Percentiles rank a stretch among this genome's conserved stretches.
These are phyloP conservation scores for Pseudorhombus dupliciocellatus DNA, from an alignment of 2,113 vertebrate species.

Conservation along the genomic window DNA sequence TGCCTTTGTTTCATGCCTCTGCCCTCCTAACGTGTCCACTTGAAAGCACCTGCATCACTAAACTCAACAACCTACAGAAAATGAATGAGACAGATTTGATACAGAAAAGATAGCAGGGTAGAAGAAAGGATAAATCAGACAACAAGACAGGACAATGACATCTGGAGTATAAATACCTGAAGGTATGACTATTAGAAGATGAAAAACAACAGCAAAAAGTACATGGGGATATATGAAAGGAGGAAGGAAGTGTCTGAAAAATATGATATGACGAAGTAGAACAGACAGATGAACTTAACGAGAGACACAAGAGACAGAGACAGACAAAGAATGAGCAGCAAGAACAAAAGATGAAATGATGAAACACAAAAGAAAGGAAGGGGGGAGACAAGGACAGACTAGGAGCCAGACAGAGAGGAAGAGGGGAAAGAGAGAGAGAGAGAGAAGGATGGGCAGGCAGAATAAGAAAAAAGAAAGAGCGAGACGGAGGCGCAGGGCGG, in stretches of 20 bases:
- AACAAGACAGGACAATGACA: conserved; percentile 37
- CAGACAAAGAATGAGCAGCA: conserved; percentile 45
- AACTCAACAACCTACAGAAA: conserved; percentile 61
- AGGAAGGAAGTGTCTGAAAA: conserved; percentile 28
- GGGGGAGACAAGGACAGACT: conserved; percentile 38
- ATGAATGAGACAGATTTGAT: conserved; percentile 8
- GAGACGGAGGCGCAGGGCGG: conserved; percentile 40
- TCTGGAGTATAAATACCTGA: conserved; percentile 44
- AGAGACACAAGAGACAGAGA: conserved; percentile 53
- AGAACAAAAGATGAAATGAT: conserved; percentile 63
- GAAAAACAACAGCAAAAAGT: conserved; percentile 28
- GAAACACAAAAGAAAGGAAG: conserved; percentile 32
- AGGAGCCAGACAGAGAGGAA: conserved; percentile 36
- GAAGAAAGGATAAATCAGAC: conserved; percentile 35
- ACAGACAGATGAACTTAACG: conserved; percentile 60
- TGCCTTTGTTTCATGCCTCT: conserved; percentile 45
- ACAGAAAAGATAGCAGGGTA: conserved; percentile 4
- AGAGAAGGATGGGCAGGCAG: conserved; percentile 19
- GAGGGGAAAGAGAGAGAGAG: conserved; percentile 27
- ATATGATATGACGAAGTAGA: conserved; percentile 47
- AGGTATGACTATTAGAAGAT: conserved; percentile 43
- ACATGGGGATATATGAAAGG: conserved; percentile 40
- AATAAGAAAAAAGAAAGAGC: conserved; percentile 47
- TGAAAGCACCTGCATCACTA: conserved; percentile 60
- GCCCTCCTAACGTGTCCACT: conserved; percentile 27